Evolutionary conservation across 2,888 invertebrate genomes (phyloP).

Genomic region (Agrochola litura): DNA sequence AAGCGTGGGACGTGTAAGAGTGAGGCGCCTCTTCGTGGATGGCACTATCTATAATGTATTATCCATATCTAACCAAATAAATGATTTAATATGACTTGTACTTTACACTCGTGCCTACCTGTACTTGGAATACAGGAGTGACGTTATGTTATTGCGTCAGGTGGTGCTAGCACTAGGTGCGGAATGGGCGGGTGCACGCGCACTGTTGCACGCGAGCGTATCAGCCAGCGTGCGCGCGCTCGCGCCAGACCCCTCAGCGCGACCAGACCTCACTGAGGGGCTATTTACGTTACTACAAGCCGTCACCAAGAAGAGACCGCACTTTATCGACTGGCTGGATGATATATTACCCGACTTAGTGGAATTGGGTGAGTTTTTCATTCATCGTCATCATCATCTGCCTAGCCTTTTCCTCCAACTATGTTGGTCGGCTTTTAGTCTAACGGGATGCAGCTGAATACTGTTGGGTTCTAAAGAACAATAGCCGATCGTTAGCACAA

Average conservation of each 20-base stretch:
- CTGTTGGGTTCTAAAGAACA: background rate
- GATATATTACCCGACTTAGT: conserved; percentile 79
- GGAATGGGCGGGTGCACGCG: conserved; percentile 77
- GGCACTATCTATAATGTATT: background rate
- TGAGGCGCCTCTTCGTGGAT: too few relatives aligned
- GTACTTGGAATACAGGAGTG: background rate
- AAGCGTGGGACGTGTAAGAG: too few relatives aligned
- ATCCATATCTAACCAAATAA: background rate
- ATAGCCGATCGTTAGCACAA: background rate
- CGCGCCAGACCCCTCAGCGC: conserved; percentile 91
- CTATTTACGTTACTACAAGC: conserved; percentile 92
- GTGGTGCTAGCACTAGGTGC: conserved; percentile 84
- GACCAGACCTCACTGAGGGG: conserved; percentile 93
- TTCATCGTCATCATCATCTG: background rate
- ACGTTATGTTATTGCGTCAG: conserved; percentile 67
- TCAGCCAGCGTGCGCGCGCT: conserved; percentile 74
- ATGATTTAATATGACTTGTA: background rate
- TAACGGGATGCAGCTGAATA: background rate
- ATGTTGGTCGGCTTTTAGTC: background rate
- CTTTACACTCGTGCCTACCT: background rate
- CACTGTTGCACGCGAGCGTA: conserved; percentile 76
- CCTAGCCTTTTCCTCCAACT: background rate
- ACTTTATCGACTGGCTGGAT: conserved; percentile 80
- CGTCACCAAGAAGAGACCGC: conserved; percentile 92
- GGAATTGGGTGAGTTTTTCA: conserved; percentile 75